These are phyloP conservation scores for Xenopus borealis DNA, from an alignment of 2,113 vertebrate species.

Conservation along the genomic window DNA sequence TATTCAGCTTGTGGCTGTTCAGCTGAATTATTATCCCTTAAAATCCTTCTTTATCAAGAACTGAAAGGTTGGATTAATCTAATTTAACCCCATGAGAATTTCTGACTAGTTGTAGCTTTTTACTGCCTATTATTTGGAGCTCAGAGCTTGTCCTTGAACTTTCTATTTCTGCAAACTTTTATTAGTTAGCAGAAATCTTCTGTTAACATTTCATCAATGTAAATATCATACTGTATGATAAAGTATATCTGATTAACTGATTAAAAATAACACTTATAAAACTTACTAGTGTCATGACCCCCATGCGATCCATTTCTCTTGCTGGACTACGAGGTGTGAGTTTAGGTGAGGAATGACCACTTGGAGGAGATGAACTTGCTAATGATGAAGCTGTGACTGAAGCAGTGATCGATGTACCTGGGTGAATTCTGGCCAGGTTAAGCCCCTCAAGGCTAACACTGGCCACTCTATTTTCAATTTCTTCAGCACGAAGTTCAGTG, in stretches of 20 bases:
- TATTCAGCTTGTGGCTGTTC: too few species aligned
- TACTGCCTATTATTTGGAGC: too few species aligned
- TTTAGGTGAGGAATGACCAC: constrained; percentile 94
- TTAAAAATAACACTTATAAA: background rate
- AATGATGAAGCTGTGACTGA: constrained; percentile 93
- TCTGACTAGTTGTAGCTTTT: too few species aligned
- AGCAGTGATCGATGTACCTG: constrained; percentile 88
- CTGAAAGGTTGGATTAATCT: too few species aligned
- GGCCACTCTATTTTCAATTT: constrained; percentile 95
- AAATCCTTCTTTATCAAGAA: too few species aligned
- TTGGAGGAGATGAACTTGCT: constrained; percentile 95
- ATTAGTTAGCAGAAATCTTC: too few species aligned
- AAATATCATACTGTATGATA: background rate
- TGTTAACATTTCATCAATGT: too few species aligned
- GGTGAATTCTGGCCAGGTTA: constrained; percentile 88
- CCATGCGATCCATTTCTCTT: constrained; percentile 95
- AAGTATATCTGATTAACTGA: background rate
- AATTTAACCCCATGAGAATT: too few species aligned
- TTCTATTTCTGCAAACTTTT: too few species aligned
- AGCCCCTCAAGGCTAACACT: constrained; percentile 95
- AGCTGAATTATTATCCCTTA: too few species aligned
- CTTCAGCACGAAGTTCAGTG: constrained; percentile 91
- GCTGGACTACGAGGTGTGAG: constrained; percentile 90
- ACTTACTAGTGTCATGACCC: constrained; percentile 92
- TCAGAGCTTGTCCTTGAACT: too few species aligned